Evolutionary conservation across 2,888 invertebrate species (phyloP), one percentile per base, ranked within the genome.

Genomic region (Temnothorax rugatulus): DNA sequence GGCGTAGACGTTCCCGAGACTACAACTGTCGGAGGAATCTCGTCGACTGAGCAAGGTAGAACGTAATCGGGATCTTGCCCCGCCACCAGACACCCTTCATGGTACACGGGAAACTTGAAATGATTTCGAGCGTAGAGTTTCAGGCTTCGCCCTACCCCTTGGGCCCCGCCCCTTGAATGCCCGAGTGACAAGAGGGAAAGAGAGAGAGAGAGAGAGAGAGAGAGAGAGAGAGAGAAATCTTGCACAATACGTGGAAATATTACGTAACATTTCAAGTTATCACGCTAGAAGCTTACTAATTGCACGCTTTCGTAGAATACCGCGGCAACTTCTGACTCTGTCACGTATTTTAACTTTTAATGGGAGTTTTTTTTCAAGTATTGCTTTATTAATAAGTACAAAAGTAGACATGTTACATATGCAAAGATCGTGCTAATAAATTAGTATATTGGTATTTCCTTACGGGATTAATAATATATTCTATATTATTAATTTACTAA

Each of bases 1-100:
- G 90, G 90, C 90, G 90, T 90, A 86, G 83, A 90, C 86, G 82
- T 61, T 82, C 63, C 71, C 83, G 82, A 75, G 68, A 44, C 83
- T 83, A 83, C 76, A 85, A 88, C 71, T 86, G 63, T 85, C n/a
- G 59, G 25, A 66, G 79, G 66, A 85, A 89, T 88, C 89, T 77
- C 88, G 44, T 25, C 64, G 50, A 68, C 52, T 29, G 44, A 61
- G 74, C 68, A 41, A 47, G 57, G 79, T 73, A 73, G 47, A 73
- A 66, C 74, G 71, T 69, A 83, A 82, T 85, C 84, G 81, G 68
- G 74, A 73, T 61, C 66, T 47, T 77, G 50, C 64, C 29, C 57
- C 81, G 79, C 81, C 81, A 82, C 63, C 59, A 69, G 18, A 38
- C 52, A 64, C 86, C 82, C 69, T 82, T 71, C 79, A 47, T 18